Conservation (phyloP, 2,888 invertebrate genomes). For the Hetaerina titia region DNA sequence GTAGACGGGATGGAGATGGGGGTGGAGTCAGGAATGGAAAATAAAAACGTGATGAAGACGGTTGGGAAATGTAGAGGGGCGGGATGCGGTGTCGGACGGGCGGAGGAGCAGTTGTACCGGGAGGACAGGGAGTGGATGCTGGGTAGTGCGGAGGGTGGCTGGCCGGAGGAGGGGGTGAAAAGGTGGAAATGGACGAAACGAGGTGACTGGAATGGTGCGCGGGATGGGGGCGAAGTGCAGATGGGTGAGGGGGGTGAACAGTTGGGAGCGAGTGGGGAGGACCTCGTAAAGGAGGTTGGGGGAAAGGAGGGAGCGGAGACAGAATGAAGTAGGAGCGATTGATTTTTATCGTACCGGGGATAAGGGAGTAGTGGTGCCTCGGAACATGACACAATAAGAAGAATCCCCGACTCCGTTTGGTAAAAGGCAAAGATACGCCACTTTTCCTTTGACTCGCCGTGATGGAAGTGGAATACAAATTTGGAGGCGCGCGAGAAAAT, state of each 20-base stretch:
- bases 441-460: neutral
- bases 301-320: neutral
- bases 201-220: neutral
- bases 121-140: neutral
- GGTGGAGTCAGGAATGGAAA: too few species aligned
- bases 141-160: neutral
- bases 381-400: neutral
- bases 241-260: neutral
- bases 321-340: neutral
- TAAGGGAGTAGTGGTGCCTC: neutral
- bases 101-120: too few species aligned
- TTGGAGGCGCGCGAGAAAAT: neutral
- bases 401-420: neutral
- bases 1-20: too few species aligned
- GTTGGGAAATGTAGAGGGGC: too few species aligned
- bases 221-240: neutral
- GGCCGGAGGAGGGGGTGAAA: neutral
- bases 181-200: neutral
- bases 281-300: neutral
- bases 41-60: too few species aligned
- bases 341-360: neutral
- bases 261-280: neutral
- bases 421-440: neutral
- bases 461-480: neutral
- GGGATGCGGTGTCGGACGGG: too few species aligned